Percentiles rank a stretch among this genome's conserved stretches.
phyloP scores from a whole-genome alignment of 2,888 invertebrate genomes.

The Theretra japonica region DNA sequence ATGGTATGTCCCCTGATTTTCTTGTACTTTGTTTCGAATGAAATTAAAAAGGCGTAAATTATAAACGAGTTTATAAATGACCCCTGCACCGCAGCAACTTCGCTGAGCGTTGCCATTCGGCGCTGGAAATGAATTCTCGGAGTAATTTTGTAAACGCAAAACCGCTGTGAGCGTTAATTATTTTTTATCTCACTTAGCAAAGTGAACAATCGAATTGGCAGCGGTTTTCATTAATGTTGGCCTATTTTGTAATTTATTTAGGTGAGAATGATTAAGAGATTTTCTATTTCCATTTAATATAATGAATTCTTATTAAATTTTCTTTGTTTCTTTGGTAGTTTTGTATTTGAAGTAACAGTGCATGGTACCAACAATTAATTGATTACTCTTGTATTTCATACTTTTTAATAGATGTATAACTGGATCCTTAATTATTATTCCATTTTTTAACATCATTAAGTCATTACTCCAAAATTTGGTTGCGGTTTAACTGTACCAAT shows the following conservation, averaged over 20 bases:
- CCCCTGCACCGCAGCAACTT: background rate
- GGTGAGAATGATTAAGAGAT: background rate
- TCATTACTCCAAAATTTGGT: background rate
- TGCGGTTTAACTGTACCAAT: background rate
- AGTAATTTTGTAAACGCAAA: background rate
- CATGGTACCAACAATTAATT: background rate
- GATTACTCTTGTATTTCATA: background rate
- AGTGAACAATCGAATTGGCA: background rate
- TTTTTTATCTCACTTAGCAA: constrained; percentile 10
- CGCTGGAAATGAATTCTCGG: constrained; percentile 11
- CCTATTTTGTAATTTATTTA: background rate
- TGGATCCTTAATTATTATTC: background rate
- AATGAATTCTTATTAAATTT: too few species aligned
- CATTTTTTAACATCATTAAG: background rate
- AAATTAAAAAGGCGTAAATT: constrained; percentile 18
- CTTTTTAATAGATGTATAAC: background rate
- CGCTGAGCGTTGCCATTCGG: background rate
- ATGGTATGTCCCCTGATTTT: background rate
- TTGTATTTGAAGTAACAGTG: background rate
- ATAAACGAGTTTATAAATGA: constrained; percentile 20
- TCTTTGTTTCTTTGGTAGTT: background rate
- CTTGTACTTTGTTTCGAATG: background rate
- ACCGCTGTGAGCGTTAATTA: constrained; percentile 12
- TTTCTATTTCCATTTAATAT: background rate
- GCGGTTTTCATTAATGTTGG: background rate